Percentiles rank a stretch among this genome's conserved stretches.
Conservation (phyloP, 2,888 invertebrate species). For the Tenthredo amoena region DNA sequence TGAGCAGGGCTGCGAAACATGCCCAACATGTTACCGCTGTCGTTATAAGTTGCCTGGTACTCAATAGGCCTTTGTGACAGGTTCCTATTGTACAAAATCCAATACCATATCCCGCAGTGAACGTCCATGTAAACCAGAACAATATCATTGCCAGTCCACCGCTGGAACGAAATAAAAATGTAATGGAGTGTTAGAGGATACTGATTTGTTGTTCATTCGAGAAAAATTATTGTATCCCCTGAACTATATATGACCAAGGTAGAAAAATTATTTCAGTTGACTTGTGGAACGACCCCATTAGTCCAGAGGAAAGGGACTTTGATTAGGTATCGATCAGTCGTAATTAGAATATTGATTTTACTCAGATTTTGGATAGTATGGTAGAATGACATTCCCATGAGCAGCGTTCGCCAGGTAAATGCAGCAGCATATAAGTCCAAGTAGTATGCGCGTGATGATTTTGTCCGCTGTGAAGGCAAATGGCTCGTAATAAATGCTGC, state of each 20-base stretch:
- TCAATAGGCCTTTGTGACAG: conserved; percentile 26
- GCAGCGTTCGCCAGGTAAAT: conserved; percentile 32
- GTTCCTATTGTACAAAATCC: conserved; percentile 30
- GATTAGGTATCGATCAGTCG: neutral
- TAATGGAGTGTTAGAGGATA: neutral
- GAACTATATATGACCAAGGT: too few species aligned
- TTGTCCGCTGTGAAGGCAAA: conserved; percentile 22
- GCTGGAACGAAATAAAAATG: conserved; percentile 1
- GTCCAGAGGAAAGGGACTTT: neutral
- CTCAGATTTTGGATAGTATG: conserved; percentile 40
- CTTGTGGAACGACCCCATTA: neutral
- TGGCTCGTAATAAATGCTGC: conserved; percentile 51
- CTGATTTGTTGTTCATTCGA: neutral
- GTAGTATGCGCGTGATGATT: conserved; percentile 7
- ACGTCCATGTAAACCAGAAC: conserved; percentile 28
- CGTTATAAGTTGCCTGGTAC: conserved; percentile 7
- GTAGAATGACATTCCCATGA: conserved; percentile 17
- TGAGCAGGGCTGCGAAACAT: conserved; percentile 17
- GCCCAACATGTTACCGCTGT: conserved; percentile 25
- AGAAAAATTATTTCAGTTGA: neutral
- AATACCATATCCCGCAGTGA: neutral
- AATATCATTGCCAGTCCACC: conserved; percentile 4
- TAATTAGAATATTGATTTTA: neutral
- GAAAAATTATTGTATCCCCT: too few species aligned
- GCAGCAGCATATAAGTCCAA: conserved; percentile 10